Evolutionary conservation across 1,140 invertebrate genomes (phyloP), one percentile per base, ranked within the genome.

Genomic region (Piezodorus guildinii): DNA sequence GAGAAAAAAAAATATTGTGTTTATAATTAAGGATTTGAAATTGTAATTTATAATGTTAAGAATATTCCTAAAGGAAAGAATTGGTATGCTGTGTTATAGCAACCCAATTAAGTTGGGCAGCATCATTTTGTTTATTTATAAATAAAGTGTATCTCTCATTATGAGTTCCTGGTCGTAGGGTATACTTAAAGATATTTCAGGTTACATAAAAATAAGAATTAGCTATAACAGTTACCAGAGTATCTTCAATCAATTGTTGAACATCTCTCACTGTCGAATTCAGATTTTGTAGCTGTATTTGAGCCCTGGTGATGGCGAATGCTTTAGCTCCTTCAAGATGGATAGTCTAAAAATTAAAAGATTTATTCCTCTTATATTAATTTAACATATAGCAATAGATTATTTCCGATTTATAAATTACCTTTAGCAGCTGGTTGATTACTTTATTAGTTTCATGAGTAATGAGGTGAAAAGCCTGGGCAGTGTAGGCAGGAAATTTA

Each of bases 351-450:
- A 65, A 60, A 25, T 21, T 21, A 17, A 39, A 43, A 60, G 14
- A 54, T 30, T 39, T 34, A 25, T 8, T 21, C n/a, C 45, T 63
- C 30, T 21, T 12, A 17, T 39, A 23, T 17, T n/a, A 54, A 17
- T 54, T 54, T 16, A 30, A 16, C 9, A 19, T 30, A 52, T 30
- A 21, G 12, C 15, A 49, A 44, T 30, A 30, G 0, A 19, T 34
- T 16, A 16, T 43, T 63, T 19, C 15, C 2, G 34, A 30, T 4
- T 34, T 27, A 27, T 51, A 63, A 19, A 34, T 58, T 39, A 69
- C 68, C 66, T 69, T 67, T 19, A 69, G 58, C 19, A 67, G 8
- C 15, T 66, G 60, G 45, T 69, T 62, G 4, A 62, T 23, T 19
- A 63, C 46, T 5, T 46, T 44, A 21, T 62, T 52, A 9, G 61